phyloP scores from a whole-genome alignment of 1,140 invertebrate genomes.

The Sipha flava region DNA sequence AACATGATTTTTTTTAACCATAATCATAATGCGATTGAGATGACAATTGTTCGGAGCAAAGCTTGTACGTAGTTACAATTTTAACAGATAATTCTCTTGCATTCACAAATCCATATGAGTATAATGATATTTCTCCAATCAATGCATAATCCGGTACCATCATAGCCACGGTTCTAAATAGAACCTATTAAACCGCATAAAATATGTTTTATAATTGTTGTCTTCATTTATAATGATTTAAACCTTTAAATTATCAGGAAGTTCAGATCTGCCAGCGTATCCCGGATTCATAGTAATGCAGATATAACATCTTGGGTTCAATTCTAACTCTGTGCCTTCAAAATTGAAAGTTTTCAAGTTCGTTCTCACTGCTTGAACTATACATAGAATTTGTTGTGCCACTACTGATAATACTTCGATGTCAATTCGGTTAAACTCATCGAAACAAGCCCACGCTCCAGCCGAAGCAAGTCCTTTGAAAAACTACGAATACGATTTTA shows the following conservation, averaged over 20 bases:
- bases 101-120: conserved; percentile 78
- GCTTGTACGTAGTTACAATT: conserved; percentile 78
- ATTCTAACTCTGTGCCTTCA: conserved; percentile 64
- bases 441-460: conserved; percentile 90
- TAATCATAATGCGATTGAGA: conserved; percentile 76
- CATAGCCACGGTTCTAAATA: conserved; percentile 89
- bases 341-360: conserved; percentile 66
- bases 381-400: conserved; percentile 75
- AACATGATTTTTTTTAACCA: neutral
- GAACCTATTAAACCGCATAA: conserved; percentile 65
- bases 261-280: conserved; percentile 74
- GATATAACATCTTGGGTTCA: conserved; percentile 75
- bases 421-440: conserved; percentile 92
- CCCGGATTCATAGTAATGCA: conserved; percentile 94
- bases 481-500: conserved; percentile 46
- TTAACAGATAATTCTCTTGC: conserved; percentile 73
- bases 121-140: conserved; percentile 84
- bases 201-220: conserved; percentile 57
- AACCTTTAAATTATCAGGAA: conserved; percentile 80
- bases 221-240: neutral
- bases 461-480: conserved; percentile 78
- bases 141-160: conserved; percentile 91
- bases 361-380: conserved; percentile 65
- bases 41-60: conserved; percentile 83
- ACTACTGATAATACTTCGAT: conserved; percentile 76